Conservation (phyloP, 2,113 vertebrate species). For the Macroglossus sobrinus region DNA sequence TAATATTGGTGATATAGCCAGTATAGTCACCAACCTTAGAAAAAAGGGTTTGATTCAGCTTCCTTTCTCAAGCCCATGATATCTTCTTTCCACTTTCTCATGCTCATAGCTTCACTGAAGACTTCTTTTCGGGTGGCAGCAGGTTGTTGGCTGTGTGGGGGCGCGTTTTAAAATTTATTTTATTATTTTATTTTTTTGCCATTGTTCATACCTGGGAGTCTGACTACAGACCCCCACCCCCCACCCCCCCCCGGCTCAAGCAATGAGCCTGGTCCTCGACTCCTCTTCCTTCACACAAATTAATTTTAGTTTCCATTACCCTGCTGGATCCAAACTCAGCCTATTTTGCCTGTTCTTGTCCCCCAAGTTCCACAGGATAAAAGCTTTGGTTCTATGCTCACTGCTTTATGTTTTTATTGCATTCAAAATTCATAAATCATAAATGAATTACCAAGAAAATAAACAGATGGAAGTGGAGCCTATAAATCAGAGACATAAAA, state of each 20-base stretch:
- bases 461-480: neutral
- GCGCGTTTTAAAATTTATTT: neutral
- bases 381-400: neutral
- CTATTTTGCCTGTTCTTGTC: neutral
- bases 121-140: neutral
- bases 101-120: neutral
- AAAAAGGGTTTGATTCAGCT: neutral
- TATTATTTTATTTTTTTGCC: neutral
- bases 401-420: neutral
- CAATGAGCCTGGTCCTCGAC: neutral
- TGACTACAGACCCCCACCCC: neutral
- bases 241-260: neutral
- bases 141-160: neutral
- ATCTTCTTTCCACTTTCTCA: neutral
- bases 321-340: neutral
- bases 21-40: neutral
- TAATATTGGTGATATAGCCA: neutral
- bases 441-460: neutral
- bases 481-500: neutral
- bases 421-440: neutral
- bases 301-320: neutral
- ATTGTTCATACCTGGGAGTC: neutral
- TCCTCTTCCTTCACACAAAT: neutral
- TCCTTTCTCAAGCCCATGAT: neutral
- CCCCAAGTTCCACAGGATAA: neutral